Base-by-base conservation (phyloP, 2,113 vertebrate genomes). In the Apus apus region DNA sequence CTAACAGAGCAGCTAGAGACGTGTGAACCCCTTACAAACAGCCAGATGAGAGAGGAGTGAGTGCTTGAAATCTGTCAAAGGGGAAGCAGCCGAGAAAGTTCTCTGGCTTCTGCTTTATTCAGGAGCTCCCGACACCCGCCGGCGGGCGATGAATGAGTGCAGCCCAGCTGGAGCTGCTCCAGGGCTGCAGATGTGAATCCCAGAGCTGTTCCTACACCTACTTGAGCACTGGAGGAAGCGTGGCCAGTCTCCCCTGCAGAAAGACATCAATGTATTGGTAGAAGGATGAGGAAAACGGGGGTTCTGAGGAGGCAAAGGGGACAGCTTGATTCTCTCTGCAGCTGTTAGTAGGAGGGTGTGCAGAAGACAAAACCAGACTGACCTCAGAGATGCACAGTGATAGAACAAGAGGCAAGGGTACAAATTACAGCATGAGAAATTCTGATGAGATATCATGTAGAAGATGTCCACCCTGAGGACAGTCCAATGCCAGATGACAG, bases 21-120 rank as follows among this genome's bases (percentile, higher is more conserved):
- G 10, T 61, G 57, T 48, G 89, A 92, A 60, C 80, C 71, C 86
- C 65, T 90, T 75, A 50, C 67, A 94, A 86, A 88, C 45, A 81
- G 85, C 92, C 92, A 91, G 84, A 72, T 94, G 83, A 94, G 83
- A 89, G 76, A 84, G 56, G 53, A 72, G 73, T 9, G 65, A 48
- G 38, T 40, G 73, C 87, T 68, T 92, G 86, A 87, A 89, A 90
- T 93, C 72, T 57, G 57, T 84, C 94, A 95, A 82, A 95, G 86
- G 53, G 36, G 88, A 90, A 67, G 67, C 72, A 83, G 48, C 72
- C 1, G 2, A 67, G 76, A 67, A 92, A 26, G 70, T 94, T 95
- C 84, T 81, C 50, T 20, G 11, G 60, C 32, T 94, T 91, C 29
- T 87, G 29, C 77, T 87, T 93, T 92, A 57, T 65, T 95, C 80